These are phyloP conservation scores for Peromyscus leucopus DNA, from an alignment of 2,113 vertebrate species.

Conservation along the genomic window DNA sequence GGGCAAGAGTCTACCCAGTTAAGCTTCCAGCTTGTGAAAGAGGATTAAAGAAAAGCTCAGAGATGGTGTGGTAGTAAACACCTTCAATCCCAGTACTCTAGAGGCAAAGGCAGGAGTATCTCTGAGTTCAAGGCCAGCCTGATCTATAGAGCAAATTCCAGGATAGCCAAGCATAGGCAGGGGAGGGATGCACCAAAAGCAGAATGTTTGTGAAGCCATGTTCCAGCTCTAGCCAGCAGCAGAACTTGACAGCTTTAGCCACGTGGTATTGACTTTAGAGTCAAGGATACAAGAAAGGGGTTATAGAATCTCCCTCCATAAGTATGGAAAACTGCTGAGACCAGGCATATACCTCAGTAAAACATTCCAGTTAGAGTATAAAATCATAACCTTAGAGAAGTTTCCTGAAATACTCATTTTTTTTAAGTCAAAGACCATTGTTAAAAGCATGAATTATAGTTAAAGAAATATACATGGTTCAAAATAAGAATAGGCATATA, in stretches of 20 bases:
- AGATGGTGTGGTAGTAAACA: not conserved
- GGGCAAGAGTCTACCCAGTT: not conserved
- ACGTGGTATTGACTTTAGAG: not conserved
- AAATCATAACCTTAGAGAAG: not conserved
- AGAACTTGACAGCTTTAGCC: not conserved
- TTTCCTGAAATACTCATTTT: not conserved
- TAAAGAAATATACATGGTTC: not conserved
- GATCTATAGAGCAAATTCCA: not conserved
- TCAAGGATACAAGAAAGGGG: not conserved
- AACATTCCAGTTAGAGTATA: constrained; percentile 39
- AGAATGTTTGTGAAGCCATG: not conserved
- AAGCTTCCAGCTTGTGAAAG: not conserved
- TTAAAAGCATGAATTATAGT: not conserved
- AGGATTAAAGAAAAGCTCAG: not conserved
- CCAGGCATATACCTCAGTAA: constrained; percentile 37
- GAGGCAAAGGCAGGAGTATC: not conserved
- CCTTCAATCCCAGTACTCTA: not conserved
- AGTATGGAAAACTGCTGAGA: not conserved
- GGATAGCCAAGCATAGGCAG: not conserved
- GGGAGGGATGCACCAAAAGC: not conserved
- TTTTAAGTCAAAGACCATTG: not conserved
- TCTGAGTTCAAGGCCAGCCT: not conserved
- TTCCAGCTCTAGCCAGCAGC: not conserved
- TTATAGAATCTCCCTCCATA: not conserved
- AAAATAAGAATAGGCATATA: not conserved